Percentiles rank a stretch among this genome's conserved stretches.
Evolutionary conservation across 2,797 vertebrate genomes (phyloP).

Genomic region (Argya squamiceps): DNA sequence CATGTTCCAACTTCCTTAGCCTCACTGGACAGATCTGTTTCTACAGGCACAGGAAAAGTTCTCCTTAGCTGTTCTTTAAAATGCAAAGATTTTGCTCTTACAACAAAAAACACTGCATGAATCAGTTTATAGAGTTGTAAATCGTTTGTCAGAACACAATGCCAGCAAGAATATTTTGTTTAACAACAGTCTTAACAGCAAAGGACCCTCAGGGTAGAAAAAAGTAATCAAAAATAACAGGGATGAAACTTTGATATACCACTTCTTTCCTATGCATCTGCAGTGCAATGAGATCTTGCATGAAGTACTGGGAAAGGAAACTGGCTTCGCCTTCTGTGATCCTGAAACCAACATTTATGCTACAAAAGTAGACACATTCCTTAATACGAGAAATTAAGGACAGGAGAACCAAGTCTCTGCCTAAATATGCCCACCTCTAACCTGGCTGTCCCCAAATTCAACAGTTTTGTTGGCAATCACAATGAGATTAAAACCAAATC

Average conservation of each 20-base stretch:
- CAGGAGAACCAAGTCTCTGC: neutral
- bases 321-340: neutral
- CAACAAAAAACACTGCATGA: constrained; percentile 37
- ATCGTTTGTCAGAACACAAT: constrained; percentile 69
- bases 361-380: neutral
- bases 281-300: neutral
- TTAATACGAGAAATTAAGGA: neutral
- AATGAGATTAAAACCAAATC: neutral
- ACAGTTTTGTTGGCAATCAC: neutral
- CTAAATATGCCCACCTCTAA: neutral
- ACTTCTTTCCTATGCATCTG: neutral
- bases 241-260: constrained; percentile 49
- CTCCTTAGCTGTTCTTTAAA: constrained; percentile 36
- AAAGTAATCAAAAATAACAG: neutral
- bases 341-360: neutral
- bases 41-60: neutral
- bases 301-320: constrained; percentile 4
- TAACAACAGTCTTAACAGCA: constrained; percentile 53
- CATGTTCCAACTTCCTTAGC: neutral
- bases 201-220: constrained; percentile 53
- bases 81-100: constrained; percentile 57
- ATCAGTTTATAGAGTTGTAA: constrained; percentile 65
- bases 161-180: constrained; percentile 55
- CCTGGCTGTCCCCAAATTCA: neutral
- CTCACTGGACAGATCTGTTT: neutral